phyloP scores from a whole-genome alignment of 2,797 vertebrate genomes.

The Gadopsis marmoratus region DNA sequence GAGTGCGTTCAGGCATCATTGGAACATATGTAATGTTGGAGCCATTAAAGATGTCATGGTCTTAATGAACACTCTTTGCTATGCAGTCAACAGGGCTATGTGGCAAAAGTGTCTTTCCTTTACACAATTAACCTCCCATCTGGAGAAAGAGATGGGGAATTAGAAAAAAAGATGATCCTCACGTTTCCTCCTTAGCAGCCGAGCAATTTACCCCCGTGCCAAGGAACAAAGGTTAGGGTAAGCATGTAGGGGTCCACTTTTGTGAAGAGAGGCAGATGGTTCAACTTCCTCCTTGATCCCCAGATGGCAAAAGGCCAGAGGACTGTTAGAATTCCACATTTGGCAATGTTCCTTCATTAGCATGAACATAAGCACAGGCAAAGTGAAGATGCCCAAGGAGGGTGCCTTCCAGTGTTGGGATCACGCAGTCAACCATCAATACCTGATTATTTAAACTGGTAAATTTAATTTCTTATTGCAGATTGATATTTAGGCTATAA shows the following conservation, averaged over 20 bases:
- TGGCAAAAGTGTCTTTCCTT: constrained; percentile 68
- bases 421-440: neutral
- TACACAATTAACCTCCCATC: constrained; percentile 83
- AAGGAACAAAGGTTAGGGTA: constrained; percentile 63
- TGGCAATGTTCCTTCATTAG: constrained; percentile 51
- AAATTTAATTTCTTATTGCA: constrained; percentile 1
- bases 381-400: constrained; percentile 41
- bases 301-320: constrained; percentile 73
- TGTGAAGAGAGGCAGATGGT: constrained; percentile 79
- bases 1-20: constrained; percentile 37
- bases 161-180: constrained; percentile 69
- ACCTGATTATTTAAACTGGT: neutral
- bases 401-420: neutral
- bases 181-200: constrained; percentile 66
- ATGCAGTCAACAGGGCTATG: constrained; percentile 68
- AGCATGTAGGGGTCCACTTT: constrained; percentile 63
- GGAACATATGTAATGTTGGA: constrained; percentile 53
- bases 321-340: constrained; percentile 57
- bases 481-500: neutral
- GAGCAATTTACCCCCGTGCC: constrained; percentile 58
- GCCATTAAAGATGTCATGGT: constrained; percentile 59
- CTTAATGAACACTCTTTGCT: constrained; percentile 64
- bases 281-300: constrained; percentile 73
- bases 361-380: constrained; percentile 37
- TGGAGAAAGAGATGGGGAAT: constrained; percentile 71